Evolutionary conservation across 2,888 invertebrate genomes (phyloP), one percentile per base, ranked within the genome.

Genomic region (Leptinotarsa peninsularis): DNA sequence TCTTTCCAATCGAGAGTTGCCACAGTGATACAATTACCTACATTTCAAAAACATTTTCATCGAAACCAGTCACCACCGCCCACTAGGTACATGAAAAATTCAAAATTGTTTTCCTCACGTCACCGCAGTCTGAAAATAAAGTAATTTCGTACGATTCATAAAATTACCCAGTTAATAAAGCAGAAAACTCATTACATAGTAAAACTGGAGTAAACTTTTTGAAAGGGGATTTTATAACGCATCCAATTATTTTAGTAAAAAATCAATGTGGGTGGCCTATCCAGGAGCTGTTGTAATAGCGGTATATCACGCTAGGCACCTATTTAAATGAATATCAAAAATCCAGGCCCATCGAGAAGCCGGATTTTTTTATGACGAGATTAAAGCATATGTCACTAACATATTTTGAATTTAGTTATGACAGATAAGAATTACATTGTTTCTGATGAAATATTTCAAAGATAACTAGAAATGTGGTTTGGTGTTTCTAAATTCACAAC

Each of bases 181-280:
- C n/a, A 63, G 17, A 43, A 43, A 60, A 23, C 21, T 60, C 60
- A 60, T 60, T 60, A 23, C 23, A 15, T 14, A 23, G 27, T 21
- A 7, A 60, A 63, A 43, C 63, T 27, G 63, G 63, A 63, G 63
- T 63, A n/a, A 63, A 63, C n/a, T 63, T 63, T 63, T n/a, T 33
- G 33, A 63, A 63, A 63, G 63, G 43, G 43, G 33, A 17, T 43
- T 63, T 63, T n/a, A 63, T 63, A 15, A 17, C n/a, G 15, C 14
- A 58, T 7, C 4, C 23, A 23, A 58, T 58, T 58, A 58, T 58
- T 58, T 23, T 3, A 43, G 49, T 70, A 23, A 49, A 70, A 70
- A 70, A 43, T 69, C 58, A 10, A 69, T 70, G 58, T 60, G 21
- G 56, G 58, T 49, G 70, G 58, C 23, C 70, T 18, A n/a, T 43